Evolutionary conservation across 2,888 invertebrate species (phyloP), one percentile per base, ranked within the genome.

Genomic region (Aricia artaxerxes): DNA sequence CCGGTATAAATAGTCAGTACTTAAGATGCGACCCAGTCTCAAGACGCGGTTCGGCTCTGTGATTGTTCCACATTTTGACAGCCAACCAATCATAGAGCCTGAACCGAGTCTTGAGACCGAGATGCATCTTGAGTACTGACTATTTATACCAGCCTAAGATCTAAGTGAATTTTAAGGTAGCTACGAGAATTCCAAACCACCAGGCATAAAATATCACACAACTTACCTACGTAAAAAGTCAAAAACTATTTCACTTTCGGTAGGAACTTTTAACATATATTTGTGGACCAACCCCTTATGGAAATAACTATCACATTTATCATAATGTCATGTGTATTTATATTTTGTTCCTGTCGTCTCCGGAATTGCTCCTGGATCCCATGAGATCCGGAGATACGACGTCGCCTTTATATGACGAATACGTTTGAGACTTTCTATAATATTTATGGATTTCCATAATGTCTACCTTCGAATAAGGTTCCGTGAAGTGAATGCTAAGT

Each of bases 211-310:
- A 40, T 44, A 24, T 53, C 24, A 11, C 31, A 13, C 64, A 7
- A 75, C 53, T 31, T 76, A 75, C 53, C 13, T 76, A 64, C 40
- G 69, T n/a, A 69, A 69, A 78, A 78, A 16, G 64, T 35, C 4
- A 35, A 16, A 69, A 69, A 35, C 69, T 64, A 64, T 69, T 64
- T 64, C 69, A 69, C 69, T 69, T 69, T 69, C 31, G 64, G 69
- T 40, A 69, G 44, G 78, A 78, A 78, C 69, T 69, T 69, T 69
- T 16, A 78, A 78, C 69, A 61, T 24, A 64, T 78, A 44, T 78
- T 31, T 31, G 69, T 16, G 31, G 1, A 38, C 69, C 35, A 69
- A 38, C 35, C 24, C 24, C 44, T 40, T 73, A 75, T 11, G 75
- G 49, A 49, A 75, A 75, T 75, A 75, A 24, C 75, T 75, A 75